Base-by-base conservation (phyloP, 2,113 vertebrate species). In the Dryoscopus gambensis region DNA sequence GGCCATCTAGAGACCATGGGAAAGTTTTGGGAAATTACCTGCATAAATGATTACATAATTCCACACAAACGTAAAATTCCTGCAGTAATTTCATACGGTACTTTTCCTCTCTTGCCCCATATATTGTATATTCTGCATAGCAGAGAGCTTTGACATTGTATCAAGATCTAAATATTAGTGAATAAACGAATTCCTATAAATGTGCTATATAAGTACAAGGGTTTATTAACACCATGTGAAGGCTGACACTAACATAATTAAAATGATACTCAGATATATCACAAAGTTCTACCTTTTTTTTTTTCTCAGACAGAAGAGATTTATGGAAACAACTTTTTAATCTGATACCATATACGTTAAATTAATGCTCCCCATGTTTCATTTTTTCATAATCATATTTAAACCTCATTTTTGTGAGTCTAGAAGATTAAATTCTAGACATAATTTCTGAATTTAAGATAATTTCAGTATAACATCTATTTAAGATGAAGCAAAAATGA, bases 401-500 rank as follows among this genome's bases (percentile, higher is more conserved):
- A 95, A 96, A 82, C 8, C 13, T 82, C 59, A 88, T 84, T 68
- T 94, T 95, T 81, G 47, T 74, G 91, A 84, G 27, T 69, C 55
- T 77, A 74, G 57, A 81, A 91, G 53, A 97, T 90, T 91, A 93
- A 93, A 80, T 91, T 91, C 62, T 80, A 84, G 40, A 64, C 21
- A 67, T 86, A 74, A 16, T 84, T 91, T 75, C 33, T 76, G 75
- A 92, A 86, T 96, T 92, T 87, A 69, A 85, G 73, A 82, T 84
- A 87, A 93, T 93, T 91, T 86, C 52, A 22, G 27, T 71, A 93
- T 89, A 68, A 76, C 9, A 77, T 52, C 30, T 93, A 60, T 84
- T 91, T 86, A 71, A 95, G 31, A 90, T 35, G 22, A 95, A 94
- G 47, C 18, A 90, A 95, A 94, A 91, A 71, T 55, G 9, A 95